These are phyloP conservation scores for Oncorhynchus clarkii DNA, from an alignment of 2,113 vertebrate species.

Conservation along the genomic window DNA sequence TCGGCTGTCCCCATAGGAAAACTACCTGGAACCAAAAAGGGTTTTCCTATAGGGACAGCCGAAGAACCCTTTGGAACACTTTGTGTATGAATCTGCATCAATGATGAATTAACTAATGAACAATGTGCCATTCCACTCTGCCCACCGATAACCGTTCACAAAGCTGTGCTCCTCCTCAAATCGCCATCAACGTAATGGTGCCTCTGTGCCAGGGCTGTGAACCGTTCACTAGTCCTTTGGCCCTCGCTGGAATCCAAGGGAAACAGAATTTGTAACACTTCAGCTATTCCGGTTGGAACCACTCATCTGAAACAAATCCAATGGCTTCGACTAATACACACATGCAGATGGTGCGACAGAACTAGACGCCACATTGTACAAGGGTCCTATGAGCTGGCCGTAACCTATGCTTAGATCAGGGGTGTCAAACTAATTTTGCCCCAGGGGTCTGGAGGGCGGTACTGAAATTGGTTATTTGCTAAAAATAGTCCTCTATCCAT, in stretches of 20 bases:
- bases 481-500: too few relatives aligned
- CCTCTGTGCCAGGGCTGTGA: constrained; percentile 23
- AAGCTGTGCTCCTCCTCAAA: not conserved
- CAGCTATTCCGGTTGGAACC: constrained; percentile 56
- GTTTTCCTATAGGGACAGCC: too few relatives aligned
- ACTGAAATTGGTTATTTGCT: too few relatives aligned
- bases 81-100: not conserved
- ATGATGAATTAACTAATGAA: constrained; percentile 5
- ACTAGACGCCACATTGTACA: too few relatives aligned
- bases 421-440: too few relatives aligned
- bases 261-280: constrained; percentile 68
- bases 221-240: constrained; percentile 41
- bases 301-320: constrained; percentile 67
- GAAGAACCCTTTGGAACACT: too few relatives aligned
- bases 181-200: not conserved
- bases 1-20: too few relatives aligned
- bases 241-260: constrained; percentile 31
- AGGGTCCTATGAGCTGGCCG: too few relatives aligned
- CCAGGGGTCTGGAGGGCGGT: too few relatives aligned
- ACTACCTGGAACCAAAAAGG: too few relatives aligned
- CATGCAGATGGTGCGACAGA: constrained; percentile 40
- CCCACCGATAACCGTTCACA: not conserved
- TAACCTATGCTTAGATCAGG: too few relatives aligned
- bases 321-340: constrained; percentile 38
- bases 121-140: constrained; percentile 1